Conservation (phyloP, 2,797 vertebrate species). For the Melanotaenia nigrans region DNA sequence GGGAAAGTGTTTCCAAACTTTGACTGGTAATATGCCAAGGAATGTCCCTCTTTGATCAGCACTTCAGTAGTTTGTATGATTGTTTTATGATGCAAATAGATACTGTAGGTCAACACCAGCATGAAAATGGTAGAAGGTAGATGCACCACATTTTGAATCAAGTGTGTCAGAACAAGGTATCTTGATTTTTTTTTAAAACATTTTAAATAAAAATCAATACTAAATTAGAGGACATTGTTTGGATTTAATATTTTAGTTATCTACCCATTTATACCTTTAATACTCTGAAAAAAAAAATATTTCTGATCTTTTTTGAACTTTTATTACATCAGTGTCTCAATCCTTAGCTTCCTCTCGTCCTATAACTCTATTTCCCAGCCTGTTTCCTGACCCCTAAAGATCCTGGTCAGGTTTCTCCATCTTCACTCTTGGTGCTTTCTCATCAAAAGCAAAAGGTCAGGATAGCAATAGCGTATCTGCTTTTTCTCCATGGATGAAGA, state of each 20-base stretch:
- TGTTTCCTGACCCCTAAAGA: slow-evolving; percentile 4
- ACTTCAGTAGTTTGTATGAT: not conserved
- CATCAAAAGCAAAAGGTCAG: slow-evolving; percentile 36
- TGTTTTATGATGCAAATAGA: too few relatives aligned
- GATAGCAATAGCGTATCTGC: slow-evolving; percentile 29
- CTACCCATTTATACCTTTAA: not conserved
- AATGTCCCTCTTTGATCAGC: not conserved
- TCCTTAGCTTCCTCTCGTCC: slow-evolving; percentile 7
- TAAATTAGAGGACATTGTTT: not conserved
- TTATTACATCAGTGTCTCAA: not conserved
- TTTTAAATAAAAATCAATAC: too few relatives aligned
- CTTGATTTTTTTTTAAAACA: not conserved
- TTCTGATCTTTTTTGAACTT: not conserved
- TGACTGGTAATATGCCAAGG: not conserved
- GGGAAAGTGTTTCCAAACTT: too few relatives aligned
- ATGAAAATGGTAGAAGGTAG: not conserved
- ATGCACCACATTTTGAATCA: not conserved
- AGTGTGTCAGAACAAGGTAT: too few relatives aligned
- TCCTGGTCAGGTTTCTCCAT: slow-evolving; percentile 9
- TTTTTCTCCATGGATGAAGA: slow-evolving; percentile 51
- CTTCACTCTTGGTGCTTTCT: slow-evolving; percentile 12
- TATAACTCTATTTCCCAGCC: not conserved
- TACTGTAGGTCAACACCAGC: not conserved
- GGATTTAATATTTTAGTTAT: not conserved
- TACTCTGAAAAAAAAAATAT: not conserved